These are phyloP conservation scores for Parasteatoda tepidariorum DNA, from an alignment of 1,140 invertebrate genomes.

Conservation along the genomic window DNA sequence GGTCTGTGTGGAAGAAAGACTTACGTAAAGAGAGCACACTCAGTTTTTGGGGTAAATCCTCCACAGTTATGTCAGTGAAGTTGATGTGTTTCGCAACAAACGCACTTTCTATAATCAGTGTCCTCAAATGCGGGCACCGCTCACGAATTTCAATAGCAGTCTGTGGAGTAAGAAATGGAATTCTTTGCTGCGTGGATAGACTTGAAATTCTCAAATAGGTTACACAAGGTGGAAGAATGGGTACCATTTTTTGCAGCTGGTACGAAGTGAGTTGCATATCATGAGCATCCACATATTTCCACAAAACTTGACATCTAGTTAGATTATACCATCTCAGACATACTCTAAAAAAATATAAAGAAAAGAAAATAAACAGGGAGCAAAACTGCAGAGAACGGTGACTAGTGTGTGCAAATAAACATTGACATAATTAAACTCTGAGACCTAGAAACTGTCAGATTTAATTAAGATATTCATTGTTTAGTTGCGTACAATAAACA, in stretches of 20 bases:
- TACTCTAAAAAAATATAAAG: slow-evolving; percentile 27
- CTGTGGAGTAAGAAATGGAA: slow-evolving; percentile 37
- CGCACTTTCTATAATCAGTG: slow-evolving; percentile 50
- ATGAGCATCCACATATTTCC: slow-evolving; percentile 56
- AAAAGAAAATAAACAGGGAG: neutral
- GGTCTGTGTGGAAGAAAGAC: slow-evolving; percentile 58
- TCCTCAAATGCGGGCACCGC: slow-evolving; percentile 32
- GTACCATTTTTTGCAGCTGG: slow-evolving; percentile 48
- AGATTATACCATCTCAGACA: slow-evolving; percentile 54
- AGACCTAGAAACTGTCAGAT: too few relatives aligned
- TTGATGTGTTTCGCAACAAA: slow-evolving; percentile 51
- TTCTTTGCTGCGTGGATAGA: slow-evolving; percentile 32
- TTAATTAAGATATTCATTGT: too few relatives aligned
- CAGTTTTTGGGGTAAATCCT: slow-evolving; percentile 54
- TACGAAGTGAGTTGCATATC: slow-evolving; percentile 52
- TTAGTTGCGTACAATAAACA: too few relatives aligned
- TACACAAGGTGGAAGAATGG: slow-evolving; percentile 38
- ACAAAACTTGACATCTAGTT: slow-evolving; percentile 33
- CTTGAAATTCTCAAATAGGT: slow-evolving; percentile 39
- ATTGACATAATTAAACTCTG: neutral
- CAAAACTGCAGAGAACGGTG: neutral
- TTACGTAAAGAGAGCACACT: slow-evolving; percentile 39
- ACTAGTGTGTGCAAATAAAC: neutral
- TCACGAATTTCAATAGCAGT: slow-evolving; percentile 35
- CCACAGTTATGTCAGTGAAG: slow-evolving; percentile 52